Percentiles rank a stretch among this genome's conserved stretches.
phyloP scores from a whole-genome alignment of 2,888 invertebrate genomes.

The Unio delphinus region DNA sequence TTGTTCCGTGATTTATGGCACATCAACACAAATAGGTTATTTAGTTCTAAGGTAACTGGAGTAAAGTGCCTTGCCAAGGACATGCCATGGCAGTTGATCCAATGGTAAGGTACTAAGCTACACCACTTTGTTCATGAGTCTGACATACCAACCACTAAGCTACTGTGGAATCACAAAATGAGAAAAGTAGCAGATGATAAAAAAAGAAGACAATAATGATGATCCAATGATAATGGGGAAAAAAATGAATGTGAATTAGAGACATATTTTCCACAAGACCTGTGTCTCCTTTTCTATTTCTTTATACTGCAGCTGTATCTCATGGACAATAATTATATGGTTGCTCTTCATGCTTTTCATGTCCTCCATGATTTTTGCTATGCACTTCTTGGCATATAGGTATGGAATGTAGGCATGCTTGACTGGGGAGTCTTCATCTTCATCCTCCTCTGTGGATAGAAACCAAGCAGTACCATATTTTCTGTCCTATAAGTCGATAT shows the following conservation, averaged over 20 bases:
- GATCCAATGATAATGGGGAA: neutral
- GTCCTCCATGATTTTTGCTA: constrained; percentile 63
- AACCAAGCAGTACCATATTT: too few relatives aligned
- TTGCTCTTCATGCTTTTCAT: constrained; percentile 66
- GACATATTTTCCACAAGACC: constrained; percentile 27
- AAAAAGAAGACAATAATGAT: neutral
- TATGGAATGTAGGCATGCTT: constrained; percentile 68
- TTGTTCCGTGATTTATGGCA: too few relatives aligned
- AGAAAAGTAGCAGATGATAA: neutral
- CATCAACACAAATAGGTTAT: too few relatives aligned
- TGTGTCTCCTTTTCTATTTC: constrained; percentile 67
- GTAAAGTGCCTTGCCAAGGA: too few relatives aligned
- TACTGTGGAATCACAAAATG: too few relatives aligned
- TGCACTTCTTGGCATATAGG: constrained; percentile 58
- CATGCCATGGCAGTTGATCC: too few relatives aligned
- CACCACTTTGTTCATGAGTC: too few relatives aligned
- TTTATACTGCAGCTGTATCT: constrained; percentile 63
- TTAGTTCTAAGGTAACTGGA: too few relatives aligned
- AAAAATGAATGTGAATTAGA: neutral
- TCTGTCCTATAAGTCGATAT: too few relatives aligned
- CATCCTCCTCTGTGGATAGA: constrained; percentile 11
- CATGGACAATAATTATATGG: constrained; percentile 62
- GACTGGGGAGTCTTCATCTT: constrained; percentile 36
- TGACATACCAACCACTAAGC: too few relatives aligned
- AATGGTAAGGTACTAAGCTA: too few relatives aligned